Percentiles rank a stretch among this genome's conserved stretches.
Conservation (phyloP, 2,888 invertebrate species). For the Ophion costatus region DNA sequence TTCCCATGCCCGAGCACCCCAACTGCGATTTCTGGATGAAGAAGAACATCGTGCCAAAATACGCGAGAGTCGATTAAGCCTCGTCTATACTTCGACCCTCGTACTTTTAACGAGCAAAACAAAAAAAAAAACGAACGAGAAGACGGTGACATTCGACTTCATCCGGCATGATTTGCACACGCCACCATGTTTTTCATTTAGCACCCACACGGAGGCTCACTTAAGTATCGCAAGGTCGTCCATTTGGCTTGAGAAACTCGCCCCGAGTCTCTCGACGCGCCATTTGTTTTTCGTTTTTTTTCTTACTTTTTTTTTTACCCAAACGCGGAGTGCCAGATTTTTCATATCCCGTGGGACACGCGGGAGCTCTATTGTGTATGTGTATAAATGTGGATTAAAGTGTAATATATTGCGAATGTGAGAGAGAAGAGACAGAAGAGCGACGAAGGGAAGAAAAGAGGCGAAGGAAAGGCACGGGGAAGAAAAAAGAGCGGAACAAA, state of each 20-base stretch:
- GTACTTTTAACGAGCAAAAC: constrained; percentile 3
- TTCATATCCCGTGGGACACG: constrained; percentile 49
- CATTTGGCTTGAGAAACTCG: constrained; percentile 7
- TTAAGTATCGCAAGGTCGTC: constrained; percentile 27
- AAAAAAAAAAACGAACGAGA: constrained; percentile 18
- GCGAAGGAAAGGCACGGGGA: not conserved
- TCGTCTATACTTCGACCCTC: constrained; percentile 2
- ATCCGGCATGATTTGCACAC: constrained; percentile 8
- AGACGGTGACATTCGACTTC: not conserved
- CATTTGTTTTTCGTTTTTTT: constrained; percentile 1
- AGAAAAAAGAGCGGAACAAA: constrained; percentile 29
- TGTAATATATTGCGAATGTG: constrained; percentile 78
- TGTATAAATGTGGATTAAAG: constrained; percentile 80
- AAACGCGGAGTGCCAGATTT: constrained; percentile 40
- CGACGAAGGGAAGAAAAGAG: constrained; percentile 1
- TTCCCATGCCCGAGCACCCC: constrained; percentile 87
- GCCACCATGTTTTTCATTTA: constrained; percentile 35
- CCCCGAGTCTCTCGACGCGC: constrained; percentile 10
- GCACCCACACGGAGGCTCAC: constrained; percentile 10
- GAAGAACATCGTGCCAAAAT: constrained; percentile 90
- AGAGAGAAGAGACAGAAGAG: constrained; percentile 27
- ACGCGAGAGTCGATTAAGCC: constrained; percentile 89
- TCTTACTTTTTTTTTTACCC: constrained; percentile 26
- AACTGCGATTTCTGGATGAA: constrained; percentile 92
- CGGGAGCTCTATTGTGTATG: constrained; percentile 72